Conservation (phyloP, 2,888 invertebrate species). For the Lasioglossum vierecki region DNA sequence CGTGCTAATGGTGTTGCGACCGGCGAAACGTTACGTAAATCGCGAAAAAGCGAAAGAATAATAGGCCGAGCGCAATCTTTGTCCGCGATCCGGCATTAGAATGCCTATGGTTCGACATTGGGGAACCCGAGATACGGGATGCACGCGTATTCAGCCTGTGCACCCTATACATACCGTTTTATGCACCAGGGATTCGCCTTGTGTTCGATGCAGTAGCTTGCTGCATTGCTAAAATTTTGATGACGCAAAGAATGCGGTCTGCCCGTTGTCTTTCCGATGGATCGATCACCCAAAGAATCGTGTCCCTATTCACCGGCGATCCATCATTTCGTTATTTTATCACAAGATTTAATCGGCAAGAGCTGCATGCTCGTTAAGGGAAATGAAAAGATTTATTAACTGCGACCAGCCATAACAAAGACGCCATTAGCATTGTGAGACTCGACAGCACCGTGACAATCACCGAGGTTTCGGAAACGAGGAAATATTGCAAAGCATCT, state of each 20-base stretch:
- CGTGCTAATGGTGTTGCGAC: slow-evolving; percentile 43
- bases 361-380: not conserved
- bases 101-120: slow-evolving; percentile 48
- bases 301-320: not conserved
- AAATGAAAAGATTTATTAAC: not conserved
- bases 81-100: slow-evolving; percentile 43
- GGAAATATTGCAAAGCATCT: not conserved
- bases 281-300: not conserved
- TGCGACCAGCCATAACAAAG: not conserved
- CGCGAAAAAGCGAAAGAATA: slow-evolving; percentile 41
- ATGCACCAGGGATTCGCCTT: slow-evolving; percentile 20
- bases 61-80: slow-evolving; percentile 38
- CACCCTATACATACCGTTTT: slow-evolving; percentile 19
- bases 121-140: slow-evolving; percentile 37
- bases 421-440: not conserved
- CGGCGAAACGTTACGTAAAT: slow-evolving; percentile 42
- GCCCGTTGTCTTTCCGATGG: not conserved
- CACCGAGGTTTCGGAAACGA: not conserved
- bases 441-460: not conserved
- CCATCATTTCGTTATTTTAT: slow-evolving; percentile 3
- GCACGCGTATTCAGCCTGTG: slow-evolving; percentile 38
- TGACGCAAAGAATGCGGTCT: not conserved
- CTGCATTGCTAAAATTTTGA: slow-evolving; percentile 41
- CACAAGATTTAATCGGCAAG: not conserved
- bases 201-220: not conserved